Percentiles rank a stretch among this genome's conserved stretches.
These are phyloP conservation scores for Clarias batrachus DNA, from an alignment of 2,113 vertebrate species.

Conservation along the genomic window DNA sequence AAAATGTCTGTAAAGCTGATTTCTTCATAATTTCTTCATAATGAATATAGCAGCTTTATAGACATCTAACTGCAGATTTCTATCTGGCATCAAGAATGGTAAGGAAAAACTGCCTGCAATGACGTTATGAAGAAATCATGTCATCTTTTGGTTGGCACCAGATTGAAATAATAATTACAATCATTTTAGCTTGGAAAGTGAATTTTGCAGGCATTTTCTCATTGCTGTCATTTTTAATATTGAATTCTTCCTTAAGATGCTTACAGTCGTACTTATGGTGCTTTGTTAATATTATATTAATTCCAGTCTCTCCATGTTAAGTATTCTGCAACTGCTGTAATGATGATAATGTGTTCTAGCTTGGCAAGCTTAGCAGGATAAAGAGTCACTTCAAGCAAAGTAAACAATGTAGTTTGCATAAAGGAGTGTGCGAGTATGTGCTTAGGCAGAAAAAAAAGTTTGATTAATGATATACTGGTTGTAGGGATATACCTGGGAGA, in stretches of 20 bases:
- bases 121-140: not conserved
- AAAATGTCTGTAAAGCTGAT: not conserved
- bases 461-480: constrained; percentile 3
- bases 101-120: not conserved
- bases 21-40: not conserved
- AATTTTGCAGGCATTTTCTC: constrained; percentile 29
- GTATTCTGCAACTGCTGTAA: constrained; percentile 15
- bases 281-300: constrained; percentile 34
- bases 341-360: constrained; percentile 29
- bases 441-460: not conserved
- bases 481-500: not conserved
- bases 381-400: not conserved
- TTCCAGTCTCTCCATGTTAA: constrained; percentile 26
- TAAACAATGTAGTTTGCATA: constrained; percentile 26
- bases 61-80: constrained; percentile 3
- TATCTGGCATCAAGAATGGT: not conserved
- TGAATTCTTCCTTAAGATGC: not conserved
- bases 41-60: not conserved
- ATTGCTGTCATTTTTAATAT: constrained; percentile 16
- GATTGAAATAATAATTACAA: constrained; percentile 10
- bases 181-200: constrained; percentile 15
- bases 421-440: not conserved
- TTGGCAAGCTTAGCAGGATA: constrained; percentile 11
- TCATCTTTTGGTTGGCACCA: not conserved
- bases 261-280: not conserved